Percentiles rank a stretch among this genome's conserved stretches.
Evolutionary conservation across 2,888 invertebrate genomes (phyloP).

Genomic region (Drosophila kokeensis): DNA sequence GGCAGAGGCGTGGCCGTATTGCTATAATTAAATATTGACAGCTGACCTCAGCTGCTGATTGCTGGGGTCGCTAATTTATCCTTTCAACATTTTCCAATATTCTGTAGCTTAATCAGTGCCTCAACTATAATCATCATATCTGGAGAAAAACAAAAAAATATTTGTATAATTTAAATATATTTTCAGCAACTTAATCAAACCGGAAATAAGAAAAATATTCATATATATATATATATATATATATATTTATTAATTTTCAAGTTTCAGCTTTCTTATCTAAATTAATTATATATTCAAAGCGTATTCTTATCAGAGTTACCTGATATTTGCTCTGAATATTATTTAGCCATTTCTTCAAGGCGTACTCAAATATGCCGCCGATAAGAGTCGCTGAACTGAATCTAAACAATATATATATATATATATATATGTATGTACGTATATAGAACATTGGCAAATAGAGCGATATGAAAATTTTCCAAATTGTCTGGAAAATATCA

Average conservation of each 20-base stretch:
- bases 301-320: constrained; percentile 56
- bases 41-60: constrained; percentile 31
- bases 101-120: background rate
- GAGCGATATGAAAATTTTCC: constrained; percentile 38
- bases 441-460: constrained; percentile 3
- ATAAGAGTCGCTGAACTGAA: constrained; percentile 44
- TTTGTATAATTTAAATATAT: background rate
- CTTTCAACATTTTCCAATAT: constrained; percentile 4
- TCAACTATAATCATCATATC: background rate
- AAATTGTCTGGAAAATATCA: constrained; percentile 32
- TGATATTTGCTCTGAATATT: constrained; percentile 59
- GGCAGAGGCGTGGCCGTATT: constrained; percentile 30
- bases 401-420: constrained; percentile 19
- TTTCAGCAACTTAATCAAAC: background rate
- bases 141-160: background rate
- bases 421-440: background rate
- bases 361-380: constrained; percentile 64
- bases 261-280: constrained; percentile 12
- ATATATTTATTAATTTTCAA: background rate
- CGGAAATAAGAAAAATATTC: background rate
- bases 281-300: constrained; percentile 49
- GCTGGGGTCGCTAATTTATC: background rate
- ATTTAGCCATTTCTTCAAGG: constrained; percentile 44
- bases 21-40: constrained; percentile 58
- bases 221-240: background rate